Evolutionary conservation across 2,888 invertebrate genomes (phyloP).

Genomic region (Didymodactylos carnosus): DNA sequence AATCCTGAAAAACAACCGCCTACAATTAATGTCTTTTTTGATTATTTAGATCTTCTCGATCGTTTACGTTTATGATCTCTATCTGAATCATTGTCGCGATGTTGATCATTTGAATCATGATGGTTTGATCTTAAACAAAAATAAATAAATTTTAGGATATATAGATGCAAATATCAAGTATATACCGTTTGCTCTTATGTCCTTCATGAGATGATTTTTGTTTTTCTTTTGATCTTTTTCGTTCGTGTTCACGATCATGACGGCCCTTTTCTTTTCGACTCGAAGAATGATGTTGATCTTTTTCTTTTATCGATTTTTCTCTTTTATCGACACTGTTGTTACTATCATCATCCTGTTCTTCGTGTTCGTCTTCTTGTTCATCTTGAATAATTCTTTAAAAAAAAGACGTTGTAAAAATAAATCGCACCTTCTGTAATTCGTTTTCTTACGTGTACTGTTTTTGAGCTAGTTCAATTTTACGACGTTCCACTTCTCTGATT

Average conservation of each 20-base stretch:
- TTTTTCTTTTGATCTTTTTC: not conserved
- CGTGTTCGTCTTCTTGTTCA: not conserved
- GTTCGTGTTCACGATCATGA: too few relatives aligned
- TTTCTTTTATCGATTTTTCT: not conserved
- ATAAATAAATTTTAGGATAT: too few relatives aligned
- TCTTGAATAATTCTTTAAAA: not conserved
- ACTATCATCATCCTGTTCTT: not conserved
- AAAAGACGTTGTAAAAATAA: not conserved
- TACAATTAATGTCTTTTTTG: too few relatives aligned
- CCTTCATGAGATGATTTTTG: too few relatives aligned
- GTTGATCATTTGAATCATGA: too few relatives aligned
- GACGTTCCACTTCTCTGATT: not conserved
- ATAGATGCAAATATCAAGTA: too few relatives aligned
- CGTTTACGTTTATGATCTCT: too few relatives aligned
- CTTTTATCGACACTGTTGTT: not conserved
- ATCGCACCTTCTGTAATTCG: not conserved
- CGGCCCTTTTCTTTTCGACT: not conserved
- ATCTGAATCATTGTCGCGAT: too few relatives aligned
- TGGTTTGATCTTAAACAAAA: too few relatives aligned
- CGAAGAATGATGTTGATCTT: not conserved
- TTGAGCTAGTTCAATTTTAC: not conserved
- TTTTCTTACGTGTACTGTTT: not conserved
- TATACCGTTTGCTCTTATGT: too few relatives aligned
- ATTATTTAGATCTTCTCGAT: too few relatives aligned
- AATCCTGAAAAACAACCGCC: too few relatives aligned